Evolutionary conservation across 2,113 vertebrate species (phyloP).

Genomic region (Forbesichthys agassizii): DNA sequence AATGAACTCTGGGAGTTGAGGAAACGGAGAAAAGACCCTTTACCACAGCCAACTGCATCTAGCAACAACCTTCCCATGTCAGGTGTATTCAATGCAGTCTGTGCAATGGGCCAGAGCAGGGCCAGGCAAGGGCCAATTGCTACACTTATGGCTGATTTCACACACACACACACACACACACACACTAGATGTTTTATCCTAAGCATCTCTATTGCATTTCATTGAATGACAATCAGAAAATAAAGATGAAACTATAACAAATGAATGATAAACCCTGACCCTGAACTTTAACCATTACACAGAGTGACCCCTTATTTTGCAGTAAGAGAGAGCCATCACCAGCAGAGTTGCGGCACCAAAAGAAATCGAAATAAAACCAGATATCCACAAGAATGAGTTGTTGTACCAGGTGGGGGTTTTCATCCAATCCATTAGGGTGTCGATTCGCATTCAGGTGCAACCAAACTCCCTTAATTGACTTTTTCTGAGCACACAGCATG

Average conservation of each 20-base stretch:
- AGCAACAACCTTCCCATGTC: slow-evolving; percentile 33
- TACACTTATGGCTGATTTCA: neutral
- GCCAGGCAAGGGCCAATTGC: slow-evolving; percentile 7
- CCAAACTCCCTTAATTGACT: slow-evolving; percentile 76
- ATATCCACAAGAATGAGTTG: slow-evolving; percentile 15
- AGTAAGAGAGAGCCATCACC: slow-evolving; percentile 59
- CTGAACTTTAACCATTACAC: slow-evolving; percentile 61
- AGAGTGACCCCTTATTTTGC: slow-evolving; percentile 45
- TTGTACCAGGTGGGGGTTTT: slow-evolving; percentile 73
- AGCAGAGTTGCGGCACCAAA: slow-evolving; percentile 21
- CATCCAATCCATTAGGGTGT: slow-evolving; percentile 60
- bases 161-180: no score
- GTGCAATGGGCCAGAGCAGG: slow-evolving; percentile 67
- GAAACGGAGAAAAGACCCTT: slow-evolving; percentile 69
- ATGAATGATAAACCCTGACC: slow-evolving; percentile 4
- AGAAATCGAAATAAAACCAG: slow-evolving; percentile 1
- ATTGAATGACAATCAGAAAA: slow-evolving; percentile 3
- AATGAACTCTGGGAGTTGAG: slow-evolving; percentile 72
- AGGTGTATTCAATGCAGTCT: slow-evolving; percentile 40
- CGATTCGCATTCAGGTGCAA: slow-evolving; percentile 76
- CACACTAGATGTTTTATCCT: no score
- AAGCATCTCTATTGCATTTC: slow-evolving; percentile 14
- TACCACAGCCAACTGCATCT: slow-evolving; percentile 56
- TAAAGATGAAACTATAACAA: neutral
- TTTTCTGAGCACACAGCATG: slow-evolving; percentile 74